A percentile compares a stretch with the other conserved stretches of the same genome.
phyloP scores from a whole-genome alignment of 2,797 vertebrate species.

The Aphelocoma californica region DNA sequence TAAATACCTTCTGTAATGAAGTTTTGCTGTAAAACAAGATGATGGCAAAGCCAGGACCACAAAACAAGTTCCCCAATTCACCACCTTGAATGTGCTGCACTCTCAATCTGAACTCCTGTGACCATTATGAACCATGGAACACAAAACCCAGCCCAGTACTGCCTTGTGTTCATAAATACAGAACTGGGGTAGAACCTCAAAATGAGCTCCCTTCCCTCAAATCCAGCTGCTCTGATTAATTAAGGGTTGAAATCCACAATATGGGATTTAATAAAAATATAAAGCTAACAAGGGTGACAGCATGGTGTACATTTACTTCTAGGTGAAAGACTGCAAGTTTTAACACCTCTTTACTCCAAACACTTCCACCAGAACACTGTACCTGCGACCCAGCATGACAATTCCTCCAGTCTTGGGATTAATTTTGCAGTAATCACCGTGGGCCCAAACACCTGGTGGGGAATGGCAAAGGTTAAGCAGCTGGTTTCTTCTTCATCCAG shows the following conservation, averaged over 20 bases:
- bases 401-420: constrained; percentile 93
- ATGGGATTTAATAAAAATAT: background rate
- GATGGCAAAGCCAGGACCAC: background rate
- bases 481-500: background rate
- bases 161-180: background rate
- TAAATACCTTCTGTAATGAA: background rate
- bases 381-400: constrained; percentile 96
- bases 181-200: background rate
- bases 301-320: accelerated
- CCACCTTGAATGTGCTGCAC: background rate
- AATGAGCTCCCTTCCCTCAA: background rate
- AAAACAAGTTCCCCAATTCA: background rate
- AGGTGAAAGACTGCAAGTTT: background rate
- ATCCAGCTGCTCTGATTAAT: background rate
- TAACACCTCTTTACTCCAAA: background rate
- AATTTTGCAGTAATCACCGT: constrained; percentile 96
- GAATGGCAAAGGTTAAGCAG: background rate
- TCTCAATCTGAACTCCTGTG: background rate
- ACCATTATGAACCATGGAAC: background rate
- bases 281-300: background rate
- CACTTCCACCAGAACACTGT: background rate
- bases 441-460: constrained; percentile 87
- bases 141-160: background rate
- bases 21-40: background rate
- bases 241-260: background rate